Evolutionary conservation across 2,888 invertebrate species (phyloP), one percentile per base, ranked within the genome.

Genomic region (Trachelus troglodyta): DNA sequence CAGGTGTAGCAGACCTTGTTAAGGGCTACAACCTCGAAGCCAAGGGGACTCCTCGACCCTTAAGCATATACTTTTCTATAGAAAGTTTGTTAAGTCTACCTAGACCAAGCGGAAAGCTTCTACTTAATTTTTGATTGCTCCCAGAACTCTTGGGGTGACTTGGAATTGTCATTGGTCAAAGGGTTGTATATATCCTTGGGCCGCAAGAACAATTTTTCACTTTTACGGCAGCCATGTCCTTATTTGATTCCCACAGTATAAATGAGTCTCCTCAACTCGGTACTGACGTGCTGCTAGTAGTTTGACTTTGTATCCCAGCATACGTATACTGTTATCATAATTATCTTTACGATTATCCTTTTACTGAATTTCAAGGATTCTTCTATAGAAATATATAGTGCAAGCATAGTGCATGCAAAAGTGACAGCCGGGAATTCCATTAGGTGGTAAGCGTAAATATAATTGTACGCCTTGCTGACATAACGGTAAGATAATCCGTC

Each of bases 401-500:
- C 2, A 23, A 56, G 56, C 23, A 9, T 9, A 56, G 23, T 23
- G 9, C 23, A 56, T 23, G 23, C 56, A 23, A 56, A 56, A 56
- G 56, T 56, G 56, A 56, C 56, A 56, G 56, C 56, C 56, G 79
- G 80, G 82, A 86, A 87, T 89, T 89, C 85, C 86, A 89, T 89
- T 87, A 87, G 84, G 85, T 77, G 84, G 87, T 85, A 88, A 90
- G 90, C 90, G 89, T 89, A 89, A 90, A 90, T 90, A 88, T 88
- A 88, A 90, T 90, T 89, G 89, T 87, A 86, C 56, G 56, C 81
- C 82, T 84, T 82, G 89, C 88, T 90, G 90, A 91, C 90, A 90
- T 89, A 90, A 90, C 89, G 85, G 89, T 87, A 87, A 89, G 90
- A 89, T 88, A 90, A 90, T 90, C 89, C 89, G 87, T 88, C 87